phyloP scores from a whole-genome alignment of 1,140 invertebrate genomes.

The Battus philenor region DNA sequence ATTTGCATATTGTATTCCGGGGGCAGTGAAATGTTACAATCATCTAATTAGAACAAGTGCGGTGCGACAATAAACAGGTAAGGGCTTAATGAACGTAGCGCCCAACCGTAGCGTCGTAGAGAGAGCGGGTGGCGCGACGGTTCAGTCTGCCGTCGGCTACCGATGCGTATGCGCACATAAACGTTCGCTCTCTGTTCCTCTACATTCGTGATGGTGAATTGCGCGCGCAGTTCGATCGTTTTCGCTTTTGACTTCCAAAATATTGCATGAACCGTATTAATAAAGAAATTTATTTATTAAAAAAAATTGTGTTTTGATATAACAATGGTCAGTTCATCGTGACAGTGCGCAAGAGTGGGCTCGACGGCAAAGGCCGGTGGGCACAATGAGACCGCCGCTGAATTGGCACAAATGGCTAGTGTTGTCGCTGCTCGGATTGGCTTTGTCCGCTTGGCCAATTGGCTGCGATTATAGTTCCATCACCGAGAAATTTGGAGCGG shows the following conservation, averaged over 20 bases:
- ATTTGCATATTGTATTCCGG: too few relatives aligned
- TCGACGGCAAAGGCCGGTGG: constrained; percentile 28
- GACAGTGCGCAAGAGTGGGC: constrained; percentile 37
- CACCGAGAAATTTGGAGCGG: constrained; percentile 73
- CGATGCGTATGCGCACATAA: constrained; percentile 52
- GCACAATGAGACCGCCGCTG: constrained; percentile 63
- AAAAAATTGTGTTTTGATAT: constrained; percentile 21
- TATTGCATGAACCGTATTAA: constrained; percentile 11
- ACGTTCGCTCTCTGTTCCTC: constrained; percentile 17
- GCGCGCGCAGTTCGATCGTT: constrained; percentile 18
- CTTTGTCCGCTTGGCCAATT: constrained; percentile 73
- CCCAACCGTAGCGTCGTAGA: constrained; percentile 51
- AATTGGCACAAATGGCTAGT: constrained; percentile 73
- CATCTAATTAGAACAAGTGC: constrained; percentile 22
- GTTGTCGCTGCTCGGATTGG: constrained; percentile 71
- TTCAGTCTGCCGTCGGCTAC: constrained; percentile 52
- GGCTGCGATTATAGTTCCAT: constrained; percentile 72
- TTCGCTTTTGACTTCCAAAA: background rate
- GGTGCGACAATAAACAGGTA: constrained; percentile 31
- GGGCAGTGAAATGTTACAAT: constrained; percentile 9
- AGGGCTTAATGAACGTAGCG: constrained; percentile 45
- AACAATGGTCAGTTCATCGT: constrained; percentile 39
- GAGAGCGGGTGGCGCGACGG: constrained; percentile 27
- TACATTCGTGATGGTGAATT: constrained; percentile 31
- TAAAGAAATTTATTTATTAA: constrained; percentile 24